phyloP scores from a whole-genome alignment of 1,140 invertebrate genomes.

The Bombyx mandarina region DNA sequence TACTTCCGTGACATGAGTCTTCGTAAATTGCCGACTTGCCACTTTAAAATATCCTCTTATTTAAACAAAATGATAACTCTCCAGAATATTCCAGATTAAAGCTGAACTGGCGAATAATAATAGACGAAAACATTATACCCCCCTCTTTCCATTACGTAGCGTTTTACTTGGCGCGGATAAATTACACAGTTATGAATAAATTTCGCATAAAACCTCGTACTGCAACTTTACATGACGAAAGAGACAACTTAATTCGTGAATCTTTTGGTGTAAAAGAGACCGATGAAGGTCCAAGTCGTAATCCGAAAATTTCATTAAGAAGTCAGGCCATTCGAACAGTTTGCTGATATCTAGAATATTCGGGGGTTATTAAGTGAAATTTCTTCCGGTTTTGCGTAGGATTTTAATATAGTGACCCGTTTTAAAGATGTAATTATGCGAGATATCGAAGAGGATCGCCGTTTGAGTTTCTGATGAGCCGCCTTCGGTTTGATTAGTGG shows the following conservation, averaged over 20 bases:
- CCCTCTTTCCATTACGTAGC: constrained; percentile 48
- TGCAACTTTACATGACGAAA: constrained; percentile 54
- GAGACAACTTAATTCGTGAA: constrained; percentile 30
- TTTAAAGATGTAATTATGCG: constrained; percentile 39
- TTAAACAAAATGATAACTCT: constrained; percentile 36
- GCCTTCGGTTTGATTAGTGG: too few relatives aligned
- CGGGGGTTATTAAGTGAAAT: constrained; percentile 57
- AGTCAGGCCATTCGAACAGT: constrained; percentile 56
- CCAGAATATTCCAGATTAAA: constrained; percentile 43
- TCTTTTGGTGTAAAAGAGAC: constrained; percentile 23
- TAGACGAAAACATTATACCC: constrained; percentile 54
- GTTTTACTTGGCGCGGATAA: constrained; percentile 58
- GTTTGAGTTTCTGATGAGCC: too few relatives aligned
- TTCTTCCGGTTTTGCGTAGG: constrained; percentile 42
- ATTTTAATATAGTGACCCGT: constrained; percentile 44
- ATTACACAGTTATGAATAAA: constrained; percentile 71
- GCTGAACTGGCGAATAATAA: constrained; percentile 53
- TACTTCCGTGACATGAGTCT: background rate
- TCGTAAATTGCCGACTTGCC: too few relatives aligned
- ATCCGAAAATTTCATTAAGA: constrained; percentile 71
- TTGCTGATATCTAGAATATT: constrained; percentile 63
- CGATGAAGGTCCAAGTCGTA: constrained; percentile 37
- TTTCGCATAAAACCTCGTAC: constrained; percentile 64
- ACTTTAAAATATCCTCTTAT: too few relatives aligned
- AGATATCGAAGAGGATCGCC: too few relatives aligned